Conservation (phyloP, 2,888 invertebrate species). For the Hypomecis punctinalis region DNA sequence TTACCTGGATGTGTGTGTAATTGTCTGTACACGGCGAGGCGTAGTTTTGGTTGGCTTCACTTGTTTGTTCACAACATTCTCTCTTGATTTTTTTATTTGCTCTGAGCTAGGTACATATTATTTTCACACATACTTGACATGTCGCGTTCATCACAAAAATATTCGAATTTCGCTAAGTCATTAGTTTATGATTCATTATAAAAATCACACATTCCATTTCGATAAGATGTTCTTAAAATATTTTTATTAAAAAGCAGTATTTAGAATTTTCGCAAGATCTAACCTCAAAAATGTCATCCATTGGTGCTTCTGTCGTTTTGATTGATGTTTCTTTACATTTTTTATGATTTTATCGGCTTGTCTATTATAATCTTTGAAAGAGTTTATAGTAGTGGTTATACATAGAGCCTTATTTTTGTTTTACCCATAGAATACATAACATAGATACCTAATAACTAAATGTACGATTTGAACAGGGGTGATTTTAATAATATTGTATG, state of each 20-base stretch:
- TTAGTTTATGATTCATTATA: constrained; percentile 49
- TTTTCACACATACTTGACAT: constrained; percentile 65
- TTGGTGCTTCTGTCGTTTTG: constrained; percentile 2
- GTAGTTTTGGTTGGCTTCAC: no score
- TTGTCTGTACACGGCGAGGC: no score
- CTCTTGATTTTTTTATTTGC: no score
- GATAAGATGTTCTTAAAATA: constrained; percentile 49
- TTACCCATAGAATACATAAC: no score
- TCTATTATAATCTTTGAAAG: background rate
- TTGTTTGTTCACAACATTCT: no score
- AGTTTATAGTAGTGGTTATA: background rate
- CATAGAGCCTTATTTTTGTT: no score
- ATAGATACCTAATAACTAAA: no score
- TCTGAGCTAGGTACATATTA: no score
- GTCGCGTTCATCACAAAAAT: constrained; percentile 65
- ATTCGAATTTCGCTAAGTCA: constrained; percentile 44
- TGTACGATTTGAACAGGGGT: no score
- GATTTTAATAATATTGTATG: no score
- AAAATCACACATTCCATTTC: constrained; percentile 63
- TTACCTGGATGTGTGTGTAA: no score
- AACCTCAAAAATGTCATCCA: constrained; percentile 52
- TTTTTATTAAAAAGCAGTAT: constrained; percentile 41
- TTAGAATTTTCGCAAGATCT: constrained; percentile 62
- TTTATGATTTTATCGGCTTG: background rate
- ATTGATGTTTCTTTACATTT: background rate